Conservation (phyloP, 2,888 invertebrate genomes). For the Standfussiana lucernea region DNA sequence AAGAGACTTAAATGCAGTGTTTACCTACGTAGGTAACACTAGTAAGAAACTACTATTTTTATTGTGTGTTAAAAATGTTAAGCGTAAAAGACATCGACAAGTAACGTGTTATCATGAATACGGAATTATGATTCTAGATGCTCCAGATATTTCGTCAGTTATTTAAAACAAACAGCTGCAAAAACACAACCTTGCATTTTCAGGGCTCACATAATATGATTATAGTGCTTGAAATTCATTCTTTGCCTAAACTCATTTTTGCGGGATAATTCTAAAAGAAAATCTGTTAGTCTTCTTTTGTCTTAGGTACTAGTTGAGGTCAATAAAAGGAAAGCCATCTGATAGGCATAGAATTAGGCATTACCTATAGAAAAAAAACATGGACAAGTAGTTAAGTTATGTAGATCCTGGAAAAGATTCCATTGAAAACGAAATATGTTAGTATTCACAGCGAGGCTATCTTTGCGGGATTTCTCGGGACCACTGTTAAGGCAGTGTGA, state of each 20-base stretch:
- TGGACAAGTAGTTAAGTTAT: neutral
- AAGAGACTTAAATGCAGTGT: conserved; percentile 14
- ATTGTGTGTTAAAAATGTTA: conserved; percentile 1
- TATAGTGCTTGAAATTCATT: neutral
- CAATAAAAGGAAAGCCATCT: neutral
- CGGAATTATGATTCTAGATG: neutral
- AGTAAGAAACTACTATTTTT: neutral
- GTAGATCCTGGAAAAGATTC: neutral
- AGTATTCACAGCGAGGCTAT: conserved; percentile 41
- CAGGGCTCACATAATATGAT: neutral
- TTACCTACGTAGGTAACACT: conserved; percentile 3
- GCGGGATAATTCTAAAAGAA: neutral
- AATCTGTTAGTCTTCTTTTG: neutral
- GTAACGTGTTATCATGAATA: neutral
- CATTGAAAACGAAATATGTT: conserved; percentile 23
- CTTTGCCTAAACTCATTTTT: neutral
- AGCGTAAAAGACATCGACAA: conserved; percentile 1
- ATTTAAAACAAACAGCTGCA: neutral
- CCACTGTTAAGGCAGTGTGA: conserved; percentile 43
- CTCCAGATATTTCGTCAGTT: neutral
- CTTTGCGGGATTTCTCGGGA: conserved; percentile 50
- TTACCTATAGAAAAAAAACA: neutral
- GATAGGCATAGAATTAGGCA: neutral
- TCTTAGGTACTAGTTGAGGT: neutral
- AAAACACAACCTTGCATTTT: neutral